Evolutionary conservation across 2,113 vertebrate genomes (phyloP).

Genomic region (Apteryx owenii): DNA sequence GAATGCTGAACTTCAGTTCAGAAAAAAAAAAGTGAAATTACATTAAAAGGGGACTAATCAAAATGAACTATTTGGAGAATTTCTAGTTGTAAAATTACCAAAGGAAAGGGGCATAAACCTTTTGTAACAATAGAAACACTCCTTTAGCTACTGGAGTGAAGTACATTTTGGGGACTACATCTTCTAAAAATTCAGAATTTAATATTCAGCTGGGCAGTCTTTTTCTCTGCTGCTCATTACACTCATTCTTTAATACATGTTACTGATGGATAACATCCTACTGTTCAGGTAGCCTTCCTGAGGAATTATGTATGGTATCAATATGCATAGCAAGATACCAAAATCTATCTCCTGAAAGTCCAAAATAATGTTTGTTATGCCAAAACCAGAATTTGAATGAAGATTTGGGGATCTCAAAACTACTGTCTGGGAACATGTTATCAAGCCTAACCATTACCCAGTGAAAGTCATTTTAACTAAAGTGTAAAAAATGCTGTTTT

Average conservation of each 20-base stretch:
- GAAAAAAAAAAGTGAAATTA: neutral
- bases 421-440: neutral
- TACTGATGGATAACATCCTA: neutral
- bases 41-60: neutral
- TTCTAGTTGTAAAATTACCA: neutral
- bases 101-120: neutral
- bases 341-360: neutral
- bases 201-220: neutral
- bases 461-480: neutral
- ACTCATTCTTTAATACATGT: neutral
- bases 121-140: fast-evolving
- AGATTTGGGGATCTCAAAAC: neutral
- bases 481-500: neutral
- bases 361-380: neutral
- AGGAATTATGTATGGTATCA: neutral
- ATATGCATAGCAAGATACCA: neutral
- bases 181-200: neutral
- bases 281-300: neutral
- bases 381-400: neutral
- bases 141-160: neutral
- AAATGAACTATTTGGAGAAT: neutral
- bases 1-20: neutral
- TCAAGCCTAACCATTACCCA: neutral
- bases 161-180: neutral
- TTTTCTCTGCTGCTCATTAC: neutral